phyloP scores from a whole-genome alignment of 2,797 vertebrate genomes.

The Pangasius mekongensis region DNA sequence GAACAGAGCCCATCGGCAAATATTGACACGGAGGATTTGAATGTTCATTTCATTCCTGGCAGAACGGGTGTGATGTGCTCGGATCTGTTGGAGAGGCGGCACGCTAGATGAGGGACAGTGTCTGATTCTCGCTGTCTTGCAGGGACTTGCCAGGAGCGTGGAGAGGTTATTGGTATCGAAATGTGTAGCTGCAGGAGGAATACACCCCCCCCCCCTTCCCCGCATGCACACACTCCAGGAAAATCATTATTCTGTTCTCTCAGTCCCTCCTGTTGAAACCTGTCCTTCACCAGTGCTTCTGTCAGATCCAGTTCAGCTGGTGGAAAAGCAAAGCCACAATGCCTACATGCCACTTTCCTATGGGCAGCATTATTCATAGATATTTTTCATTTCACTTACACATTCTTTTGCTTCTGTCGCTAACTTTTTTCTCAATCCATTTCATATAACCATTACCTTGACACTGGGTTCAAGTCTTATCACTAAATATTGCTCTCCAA shows the following conservation, averaged over 20 bases:
- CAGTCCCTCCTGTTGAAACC: conserved; percentile 35
- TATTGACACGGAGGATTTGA: conserved; percentile 68
- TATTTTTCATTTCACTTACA: background rate
- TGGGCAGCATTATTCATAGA: background rate
- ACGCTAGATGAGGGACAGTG: background rate
- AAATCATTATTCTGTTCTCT: conserved; percentile 52
- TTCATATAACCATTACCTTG: background rate
- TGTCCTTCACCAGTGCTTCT: conserved; percentile 28
- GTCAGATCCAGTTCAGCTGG: conserved; percentile 51
- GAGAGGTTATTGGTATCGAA: conserved; percentile 37
- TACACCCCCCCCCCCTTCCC: no score
- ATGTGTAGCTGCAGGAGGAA: conserved; percentile 36
- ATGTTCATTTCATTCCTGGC: conserved; percentile 53
- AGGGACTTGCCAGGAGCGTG: conserved; percentile 27
- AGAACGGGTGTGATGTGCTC: conserved; percentile 11
- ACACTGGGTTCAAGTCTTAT: background rate
- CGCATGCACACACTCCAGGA: background rate
- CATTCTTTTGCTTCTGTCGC: background rate
- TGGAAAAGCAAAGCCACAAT: conserved; percentile 30
- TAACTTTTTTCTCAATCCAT: no score
- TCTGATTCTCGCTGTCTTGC: conserved; percentile 17
- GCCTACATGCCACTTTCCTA: background rate
- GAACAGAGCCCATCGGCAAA: conserved; percentile 64
- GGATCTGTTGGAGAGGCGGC: conserved; percentile 13
- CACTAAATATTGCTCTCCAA: background rate